Evolutionary conservation across 2,113 vertebrate genomes (phyloP), one percentile per base, ranked within the genome.

Genomic region (Dicentrarchus labrax): DNA sequence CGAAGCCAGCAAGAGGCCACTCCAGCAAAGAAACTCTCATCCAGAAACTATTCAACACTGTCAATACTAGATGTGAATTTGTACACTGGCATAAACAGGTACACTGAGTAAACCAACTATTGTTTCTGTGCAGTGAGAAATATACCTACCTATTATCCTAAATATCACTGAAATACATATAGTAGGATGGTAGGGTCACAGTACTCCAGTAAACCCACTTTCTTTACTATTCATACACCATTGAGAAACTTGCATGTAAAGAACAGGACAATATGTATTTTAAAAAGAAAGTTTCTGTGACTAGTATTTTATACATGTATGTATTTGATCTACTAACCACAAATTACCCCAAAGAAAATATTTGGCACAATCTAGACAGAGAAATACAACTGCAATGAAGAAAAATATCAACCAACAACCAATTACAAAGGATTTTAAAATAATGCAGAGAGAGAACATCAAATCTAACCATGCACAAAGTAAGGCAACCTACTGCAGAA

Each of bases 401-500:
- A 60, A 75, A 68, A 68, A 45, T 39, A 82, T 77, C 86, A 80
- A 89, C 72, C 65, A 92, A 92, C 90, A 88, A 94, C 82, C 78
- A 67, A 87, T n/a, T 89, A 92, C 79, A 88, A 86, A 91, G 83
- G 85, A 74, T 84, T 95, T 93, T 66, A 86, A 92, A 96, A 95
- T 93, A 92, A 96, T 92, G 91, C 92, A 94, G 94, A 94, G 95
- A 96, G 96, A 96, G 96, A 96, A 88, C 91, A 95, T 94, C 87
- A 94, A 95, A 96, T 95, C 94, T 96, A 98, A 94, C 92, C 97
- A 99, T 99, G 98, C 98, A 97, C 93, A 88, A 95, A 95, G 94
- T 96, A 96, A 97, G 96, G 96, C 96, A 96, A 96, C 96, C 97
- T 98, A 97, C 96, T 95, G 97, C 95, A 97, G 96, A 96, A 95